phyloP scores from a whole-genome alignment of 2,888 invertebrate species.

The Lithosia quadra region DNA sequence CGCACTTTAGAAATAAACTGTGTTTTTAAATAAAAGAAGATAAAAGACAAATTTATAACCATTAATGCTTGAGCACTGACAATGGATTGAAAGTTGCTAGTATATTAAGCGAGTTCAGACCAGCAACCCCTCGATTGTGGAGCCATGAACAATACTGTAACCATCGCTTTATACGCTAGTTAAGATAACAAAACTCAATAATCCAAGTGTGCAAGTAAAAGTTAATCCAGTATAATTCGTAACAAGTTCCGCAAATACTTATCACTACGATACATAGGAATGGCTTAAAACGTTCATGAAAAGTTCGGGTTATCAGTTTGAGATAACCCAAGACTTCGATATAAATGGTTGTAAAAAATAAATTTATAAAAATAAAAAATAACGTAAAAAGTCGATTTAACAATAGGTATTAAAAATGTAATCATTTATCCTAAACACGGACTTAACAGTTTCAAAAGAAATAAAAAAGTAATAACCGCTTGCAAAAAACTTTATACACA shows the following conservation, averaged over 20 bases:
- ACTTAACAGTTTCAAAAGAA: slow-evolving; percentile 5
- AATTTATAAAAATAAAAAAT: slow-evolving; percentile 6
- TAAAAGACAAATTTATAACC: neutral
- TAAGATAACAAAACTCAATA: neutral
- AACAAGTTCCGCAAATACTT: slow-evolving; percentile 19
- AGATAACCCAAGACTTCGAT: slow-evolving; percentile 38
- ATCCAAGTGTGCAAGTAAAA: neutral
- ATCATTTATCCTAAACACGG: slow-evolving; percentile 1
- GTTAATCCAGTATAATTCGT: neutral
- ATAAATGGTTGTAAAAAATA: neutral
- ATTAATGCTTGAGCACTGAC: neutral
- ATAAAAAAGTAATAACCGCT: slow-evolving; percentile 4
- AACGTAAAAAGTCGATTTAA: neutral
- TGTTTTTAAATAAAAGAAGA: neutral
- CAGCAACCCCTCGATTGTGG: too few species aligned
- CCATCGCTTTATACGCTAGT: neutral
- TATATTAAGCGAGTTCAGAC: neutral
- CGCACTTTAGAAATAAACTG: neutral
- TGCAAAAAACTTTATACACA: slow-evolving; percentile 12
- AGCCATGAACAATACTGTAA: neutral
- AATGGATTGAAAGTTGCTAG: neutral
- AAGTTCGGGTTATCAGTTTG: slow-evolving; percentile 39
- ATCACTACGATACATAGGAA: slow-evolving; percentile 6
- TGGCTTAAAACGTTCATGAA: slow-evolving; percentile 21
- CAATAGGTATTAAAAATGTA: slow-evolving; percentile 8